phyloP scores from a whole-genome alignment of 2,888 invertebrate genomes.

The Entomobrya proxima region DNA sequence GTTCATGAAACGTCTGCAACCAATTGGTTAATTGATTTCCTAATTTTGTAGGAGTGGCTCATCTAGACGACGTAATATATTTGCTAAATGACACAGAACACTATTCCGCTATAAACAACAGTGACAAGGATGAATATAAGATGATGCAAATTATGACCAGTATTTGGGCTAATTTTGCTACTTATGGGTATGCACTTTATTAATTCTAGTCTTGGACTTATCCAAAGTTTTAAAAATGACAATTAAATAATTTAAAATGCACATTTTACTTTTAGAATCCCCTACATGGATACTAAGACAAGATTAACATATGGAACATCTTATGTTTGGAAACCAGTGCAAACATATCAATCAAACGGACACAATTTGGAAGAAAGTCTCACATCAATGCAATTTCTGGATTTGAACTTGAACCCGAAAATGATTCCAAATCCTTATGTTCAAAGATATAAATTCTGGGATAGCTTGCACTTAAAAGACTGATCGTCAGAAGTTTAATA shows the following conservation, averaged over 20 bases:
- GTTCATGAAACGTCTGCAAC: background rate
- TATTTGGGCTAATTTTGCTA: constrained; percentile 69
- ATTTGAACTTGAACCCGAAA: constrained; percentile 49
- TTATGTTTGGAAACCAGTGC: constrained; percentile 61
- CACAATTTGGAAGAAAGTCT: background rate
- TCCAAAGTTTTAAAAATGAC: no score
- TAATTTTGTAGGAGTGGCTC: constrained; percentile 57
- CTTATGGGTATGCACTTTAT: constrained; percentile 52
- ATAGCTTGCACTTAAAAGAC: background rate
- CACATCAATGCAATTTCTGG: constrained; percentile 35
- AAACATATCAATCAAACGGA: background rate
- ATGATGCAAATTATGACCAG: constrained; percentile 54
- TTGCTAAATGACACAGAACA: constrained; percentile 60
- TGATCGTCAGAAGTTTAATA: background rate
- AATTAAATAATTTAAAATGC: background rate
- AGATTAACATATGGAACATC: background rate
- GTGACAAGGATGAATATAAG: constrained; percentile 36
- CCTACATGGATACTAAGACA: background rate
- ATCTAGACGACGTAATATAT: constrained; percentile 66
- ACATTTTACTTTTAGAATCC: background rate
- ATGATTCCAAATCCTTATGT: constrained; percentile 62
- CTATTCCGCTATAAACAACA: constrained; percentile 23
- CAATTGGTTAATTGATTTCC: background rate
- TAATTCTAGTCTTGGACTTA: background rate
- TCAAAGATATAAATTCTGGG: constrained; percentile 60